Evolutionary conservation across 2,113 vertebrate species (phyloP), one percentile per base, ranked within the genome.

Genomic region (Amia ocellicauda): DNA sequence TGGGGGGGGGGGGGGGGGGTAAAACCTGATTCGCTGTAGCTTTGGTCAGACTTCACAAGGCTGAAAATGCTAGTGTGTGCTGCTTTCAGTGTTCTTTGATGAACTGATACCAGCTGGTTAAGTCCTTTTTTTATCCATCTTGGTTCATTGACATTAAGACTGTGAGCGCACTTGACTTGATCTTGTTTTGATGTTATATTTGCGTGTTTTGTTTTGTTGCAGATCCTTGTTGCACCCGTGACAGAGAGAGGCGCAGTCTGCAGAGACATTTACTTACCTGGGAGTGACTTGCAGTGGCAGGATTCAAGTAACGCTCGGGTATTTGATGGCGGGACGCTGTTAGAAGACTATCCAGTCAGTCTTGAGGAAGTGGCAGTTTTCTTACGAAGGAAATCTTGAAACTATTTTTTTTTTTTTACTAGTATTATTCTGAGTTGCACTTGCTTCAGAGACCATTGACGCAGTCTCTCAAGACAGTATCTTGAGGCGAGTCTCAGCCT

Each of bases 181-280:
- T 17, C 3, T 47, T 8, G 43, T 36, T 36, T 36, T 2, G 31
- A 36, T 36, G 5, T 36, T 36, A 36, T 7, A 19, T 20, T 17
- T 59, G 16, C 4, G 28, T n/a, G 20, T 22, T 22, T 49, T 79
- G 81, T 22, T 52, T 2, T 45, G 7, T 63, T 62, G 28, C 82
- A 96, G 94, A 86, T 94, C 23, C 82, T 96, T 74, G 85, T 96
- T 56, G 93, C 94, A 10, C 94, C 94, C 0, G 75, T 96, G 75
- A 90, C 91, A 60, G 90, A 92, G 62, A 88, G 83, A 51, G 92
- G 91, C 16, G 85, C 82, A 1, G 73, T 17, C 0, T 78, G 81
- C 67, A 80, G 93, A 77, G 89, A 96, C 53, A 83, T 96, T 69
- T 96, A 91, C 75, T 79, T 96, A 67, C 94, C 94, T 0, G 89